These are phyloP conservation scores for Eurois occulta DNA, from an alignment of 2,888 invertebrate genomes.

Conservation along the genomic window DNA sequence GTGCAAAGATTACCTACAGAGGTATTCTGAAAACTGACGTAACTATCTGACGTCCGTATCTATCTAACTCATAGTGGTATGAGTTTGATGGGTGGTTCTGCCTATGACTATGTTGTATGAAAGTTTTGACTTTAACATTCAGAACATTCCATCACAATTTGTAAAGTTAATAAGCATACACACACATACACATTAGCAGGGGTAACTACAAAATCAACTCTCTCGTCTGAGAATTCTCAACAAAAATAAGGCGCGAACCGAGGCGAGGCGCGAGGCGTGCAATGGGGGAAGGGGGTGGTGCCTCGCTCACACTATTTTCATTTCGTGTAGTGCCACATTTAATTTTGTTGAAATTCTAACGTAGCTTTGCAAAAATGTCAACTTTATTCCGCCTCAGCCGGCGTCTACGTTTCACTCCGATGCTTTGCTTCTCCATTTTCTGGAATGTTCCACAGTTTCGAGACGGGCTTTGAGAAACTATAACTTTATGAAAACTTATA, in stretches of 20 bases:
- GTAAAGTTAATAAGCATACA: conserved; percentile 35
- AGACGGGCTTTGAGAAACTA: conserved; percentile 90
- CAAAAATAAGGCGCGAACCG: conserved; percentile 77
- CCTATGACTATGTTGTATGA: not conserved
- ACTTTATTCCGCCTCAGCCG: conserved; percentile 90
- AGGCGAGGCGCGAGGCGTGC: conserved; percentile 42
- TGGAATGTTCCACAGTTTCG: conserved; percentile 87
- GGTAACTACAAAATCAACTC: conserved; percentile 62
- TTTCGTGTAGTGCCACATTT: conserved; percentile 90
- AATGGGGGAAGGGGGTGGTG: conserved; percentile 47
- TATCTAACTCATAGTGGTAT: not conserved
- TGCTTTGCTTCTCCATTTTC: conserved; percentile 89
- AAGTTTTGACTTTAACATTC: not conserved
- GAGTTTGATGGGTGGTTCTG: not conserved
- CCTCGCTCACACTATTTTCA: conserved; percentile 86
- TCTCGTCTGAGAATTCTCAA: conserved; percentile 72
- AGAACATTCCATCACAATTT: not conserved
- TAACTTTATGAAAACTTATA: conserved; percentile 89
- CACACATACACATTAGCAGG: conserved; percentile 39
- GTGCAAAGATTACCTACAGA: not conserved
- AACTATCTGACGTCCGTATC: no score
- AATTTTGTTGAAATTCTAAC: conserved; percentile 90
- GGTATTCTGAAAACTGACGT: not conserved
- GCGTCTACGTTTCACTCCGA: conserved; percentile 86
- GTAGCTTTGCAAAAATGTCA: conserved; percentile 91